Conservation (phyloP, 2,888 invertebrate species). For the Lymantria monacha region DNA sequence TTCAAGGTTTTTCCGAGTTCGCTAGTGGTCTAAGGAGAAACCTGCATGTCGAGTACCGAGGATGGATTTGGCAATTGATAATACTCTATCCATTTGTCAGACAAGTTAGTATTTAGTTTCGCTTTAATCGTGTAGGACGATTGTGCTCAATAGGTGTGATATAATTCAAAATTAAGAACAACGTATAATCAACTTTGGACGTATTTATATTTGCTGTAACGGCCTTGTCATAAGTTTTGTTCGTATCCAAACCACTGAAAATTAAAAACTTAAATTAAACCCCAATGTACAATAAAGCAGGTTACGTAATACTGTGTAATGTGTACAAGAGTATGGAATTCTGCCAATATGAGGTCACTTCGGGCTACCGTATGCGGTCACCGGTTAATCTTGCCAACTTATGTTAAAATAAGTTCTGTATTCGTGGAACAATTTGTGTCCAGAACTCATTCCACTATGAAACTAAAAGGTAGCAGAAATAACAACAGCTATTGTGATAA, state of each 20-base stretch:
- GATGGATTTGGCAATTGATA: no score
- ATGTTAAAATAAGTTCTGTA: constrained; percentile 16
- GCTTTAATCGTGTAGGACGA: no score
- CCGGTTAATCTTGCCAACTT: constrained; percentile 39
- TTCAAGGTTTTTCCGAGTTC: no score
- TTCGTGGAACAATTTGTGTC: constrained; percentile 17
- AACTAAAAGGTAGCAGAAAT: constrained; percentile 20
- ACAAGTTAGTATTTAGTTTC: no score
- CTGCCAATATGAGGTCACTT: constrained; percentile 39
- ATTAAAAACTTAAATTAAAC: background rate
- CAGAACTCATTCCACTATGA: constrained; percentile 4
- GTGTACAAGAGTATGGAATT: constrained; percentile 34
- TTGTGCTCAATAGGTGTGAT: no score
- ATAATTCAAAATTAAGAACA: no score
- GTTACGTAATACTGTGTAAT: constrained; percentile 14
- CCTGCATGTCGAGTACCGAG: no score
- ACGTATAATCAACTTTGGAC: no score
- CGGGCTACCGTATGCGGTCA: constrained; percentile 33
- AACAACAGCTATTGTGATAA: background rate
- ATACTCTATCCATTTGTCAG: no score
- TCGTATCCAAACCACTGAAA: background rate
- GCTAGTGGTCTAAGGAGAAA: no score
- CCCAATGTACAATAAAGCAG: background rate
- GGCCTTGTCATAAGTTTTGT: no score
- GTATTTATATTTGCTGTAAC: no score